These are phyloP conservation scores for Catocala fraxini DNA, from an alignment of 2,888 invertebrate genomes.

Conservation along the genomic window DNA sequence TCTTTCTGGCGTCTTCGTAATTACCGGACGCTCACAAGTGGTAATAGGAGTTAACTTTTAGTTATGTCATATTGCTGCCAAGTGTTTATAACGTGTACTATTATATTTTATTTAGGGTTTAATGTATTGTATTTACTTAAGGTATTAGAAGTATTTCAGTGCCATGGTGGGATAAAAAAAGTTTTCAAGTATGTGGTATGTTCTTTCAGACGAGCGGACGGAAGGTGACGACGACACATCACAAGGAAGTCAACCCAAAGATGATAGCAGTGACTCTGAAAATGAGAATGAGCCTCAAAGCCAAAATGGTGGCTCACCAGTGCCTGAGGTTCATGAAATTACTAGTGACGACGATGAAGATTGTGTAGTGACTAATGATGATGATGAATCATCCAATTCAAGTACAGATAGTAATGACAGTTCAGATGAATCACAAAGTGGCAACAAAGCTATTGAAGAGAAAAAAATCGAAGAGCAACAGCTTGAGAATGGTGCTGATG, in stretches of 20 bases:
- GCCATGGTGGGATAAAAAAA: slow-evolving; percentile 13
- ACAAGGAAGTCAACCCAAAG: slow-evolving; percentile 82
- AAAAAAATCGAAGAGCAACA: slow-evolving; percentile 84
- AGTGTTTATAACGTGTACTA: slow-evolving; percentile 24
- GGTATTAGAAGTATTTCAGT: background rate
- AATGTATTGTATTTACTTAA: background rate
- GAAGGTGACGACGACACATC: slow-evolving; percentile 85
- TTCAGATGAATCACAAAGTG: slow-evolving; percentile 86
- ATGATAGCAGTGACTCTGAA: slow-evolving; percentile 80
- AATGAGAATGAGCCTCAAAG: slow-evolving; percentile 75
- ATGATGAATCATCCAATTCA: slow-evolving; percentile 86
- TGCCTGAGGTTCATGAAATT: slow-evolving; percentile 85
- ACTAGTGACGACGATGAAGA: slow-evolving; percentile 88
- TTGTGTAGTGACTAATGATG: slow-evolving; percentile 84
- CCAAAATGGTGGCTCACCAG: slow-evolving; percentile 77
- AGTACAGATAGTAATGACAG: slow-evolving; percentile 85
- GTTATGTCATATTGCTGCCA: slow-evolving; percentile 36
- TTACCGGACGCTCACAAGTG: slow-evolving; percentile 60
- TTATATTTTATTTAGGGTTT: slow-evolving; percentile 7
- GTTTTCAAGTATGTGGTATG: slow-evolving; percentile 27
- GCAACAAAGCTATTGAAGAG: slow-evolving; percentile 82
- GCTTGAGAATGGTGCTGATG: slow-evolving; percentile 82
- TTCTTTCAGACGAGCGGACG: slow-evolving; percentile 79
- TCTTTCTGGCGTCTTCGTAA: slow-evolving; percentile 69
- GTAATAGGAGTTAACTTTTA: slow-evolving; percentile 47